Evolutionary conservation across 2,797 vertebrate genomes (phyloP).

Genomic region (Xiphophorus birchmanni): DNA sequence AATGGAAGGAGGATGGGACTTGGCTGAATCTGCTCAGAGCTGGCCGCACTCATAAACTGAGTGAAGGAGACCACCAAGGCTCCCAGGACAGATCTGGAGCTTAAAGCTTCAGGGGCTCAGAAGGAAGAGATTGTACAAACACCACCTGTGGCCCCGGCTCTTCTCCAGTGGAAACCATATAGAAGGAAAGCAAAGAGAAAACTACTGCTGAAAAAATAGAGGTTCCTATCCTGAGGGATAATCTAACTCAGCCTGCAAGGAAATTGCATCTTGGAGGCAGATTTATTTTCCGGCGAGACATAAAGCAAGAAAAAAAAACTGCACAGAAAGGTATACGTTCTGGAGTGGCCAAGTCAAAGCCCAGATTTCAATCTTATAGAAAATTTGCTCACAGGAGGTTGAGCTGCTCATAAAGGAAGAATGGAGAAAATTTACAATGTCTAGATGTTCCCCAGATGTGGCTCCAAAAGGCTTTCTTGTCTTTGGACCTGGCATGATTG

Average conservation of each 20-base stretch:
- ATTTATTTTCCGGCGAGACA: not conserved
- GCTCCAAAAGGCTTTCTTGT: not conserved
- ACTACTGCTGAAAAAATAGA: not conserved
- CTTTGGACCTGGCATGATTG: not conserved
- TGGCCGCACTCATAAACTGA: not conserved
- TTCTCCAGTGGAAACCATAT: not conserved
- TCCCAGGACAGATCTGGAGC: not conserved
- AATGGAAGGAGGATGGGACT: not conserved
- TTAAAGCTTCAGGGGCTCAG: not conserved
- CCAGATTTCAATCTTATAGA: not conserved
- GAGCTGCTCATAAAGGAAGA: not conserved
- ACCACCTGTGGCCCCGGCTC: not conserved
- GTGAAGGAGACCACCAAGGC: not conserved
- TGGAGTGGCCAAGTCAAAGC: not conserved
- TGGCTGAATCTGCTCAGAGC: not conserved
- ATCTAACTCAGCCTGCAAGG: not conserved
- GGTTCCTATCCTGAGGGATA: too few relatives aligned
- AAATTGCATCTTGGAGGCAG: not conserved
- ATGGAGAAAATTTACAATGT: not conserved
- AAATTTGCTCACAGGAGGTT: not conserved
- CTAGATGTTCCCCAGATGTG: conserved; percentile 2
- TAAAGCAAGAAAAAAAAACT: not conserved
- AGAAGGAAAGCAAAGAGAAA: not conserved
- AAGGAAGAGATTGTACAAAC: not conserved
- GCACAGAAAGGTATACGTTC: not conserved